phyloP scores from a whole-genome alignment of 2,888 invertebrate species.

The Aquatica leii region DNA sequence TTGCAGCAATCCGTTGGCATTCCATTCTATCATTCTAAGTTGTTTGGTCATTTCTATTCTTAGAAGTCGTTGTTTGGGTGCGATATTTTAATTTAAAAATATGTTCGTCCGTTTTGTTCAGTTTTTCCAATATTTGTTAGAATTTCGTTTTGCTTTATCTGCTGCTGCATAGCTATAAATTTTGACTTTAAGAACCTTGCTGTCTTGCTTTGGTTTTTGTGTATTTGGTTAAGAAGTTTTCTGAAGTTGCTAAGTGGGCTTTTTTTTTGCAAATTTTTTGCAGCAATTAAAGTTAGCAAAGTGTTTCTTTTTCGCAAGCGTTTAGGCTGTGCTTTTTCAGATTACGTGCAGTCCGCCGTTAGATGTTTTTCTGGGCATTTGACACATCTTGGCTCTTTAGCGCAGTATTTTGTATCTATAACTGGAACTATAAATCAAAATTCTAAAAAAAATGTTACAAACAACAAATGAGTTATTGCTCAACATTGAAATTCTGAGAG shows the following conservation, averaged over 20 bases:
- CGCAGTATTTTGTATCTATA: too few species aligned
- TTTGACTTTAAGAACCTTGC: constrained; percentile 12
- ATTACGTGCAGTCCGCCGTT: neutral
- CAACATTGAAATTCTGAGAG: too few species aligned
- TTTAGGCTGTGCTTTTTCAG: neutral
- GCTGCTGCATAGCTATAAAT: constrained; percentile 12
- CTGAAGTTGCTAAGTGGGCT: constrained; percentile 21
- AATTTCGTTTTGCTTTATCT: constrained; percentile 9
- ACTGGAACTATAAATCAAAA: too few species aligned
- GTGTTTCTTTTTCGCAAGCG: constrained; percentile 16
- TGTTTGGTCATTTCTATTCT: too few species aligned
- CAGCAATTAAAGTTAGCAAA: constrained; percentile 15
- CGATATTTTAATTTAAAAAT: too few species aligned
- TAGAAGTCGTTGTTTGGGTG: neutral
- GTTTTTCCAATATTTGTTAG: constrained; percentile 28
- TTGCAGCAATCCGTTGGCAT: constrained; percentile 16
- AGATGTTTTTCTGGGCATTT: too few species aligned
- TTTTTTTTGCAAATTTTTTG: constrained; percentile 8
- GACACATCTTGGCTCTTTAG: too few species aligned
- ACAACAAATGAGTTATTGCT: too few species aligned
- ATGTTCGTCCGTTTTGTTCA: constrained; percentile 28
- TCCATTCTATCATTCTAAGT: constrained; percentile 34
- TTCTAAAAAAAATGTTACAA: too few species aligned
- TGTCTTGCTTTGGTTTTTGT: neutral
- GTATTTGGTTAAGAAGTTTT: constrained; percentile 17